These are phyloP conservation scores for Zaprionus bogoriensis DNA, from an alignment of 2,888 invertebrate genomes.

Conservation along the genomic window DNA sequence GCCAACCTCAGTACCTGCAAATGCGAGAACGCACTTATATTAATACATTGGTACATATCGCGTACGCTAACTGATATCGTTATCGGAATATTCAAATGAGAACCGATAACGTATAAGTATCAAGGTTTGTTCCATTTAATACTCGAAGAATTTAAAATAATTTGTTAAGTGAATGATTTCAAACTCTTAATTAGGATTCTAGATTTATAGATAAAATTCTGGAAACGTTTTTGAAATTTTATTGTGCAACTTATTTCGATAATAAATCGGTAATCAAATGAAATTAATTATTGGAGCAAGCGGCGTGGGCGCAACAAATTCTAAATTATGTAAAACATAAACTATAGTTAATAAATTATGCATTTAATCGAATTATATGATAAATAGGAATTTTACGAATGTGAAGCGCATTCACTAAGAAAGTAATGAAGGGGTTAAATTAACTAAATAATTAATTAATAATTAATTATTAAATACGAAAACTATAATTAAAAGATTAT, in stretches of 20 bases:
- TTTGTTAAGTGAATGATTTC: neutral
- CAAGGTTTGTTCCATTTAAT: neutral
- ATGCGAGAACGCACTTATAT: slow-evolving; percentile 82
- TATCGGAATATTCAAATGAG: slow-evolving; percentile 1
- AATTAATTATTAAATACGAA: too few species aligned
- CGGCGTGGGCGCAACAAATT: slow-evolving; percentile 4
- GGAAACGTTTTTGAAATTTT: neutral
- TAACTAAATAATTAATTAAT: too few species aligned
- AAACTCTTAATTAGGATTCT: too few species aligned
- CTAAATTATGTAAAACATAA: slow-evolving; percentile 19
- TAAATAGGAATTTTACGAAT: neutral
- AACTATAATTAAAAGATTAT: too few species aligned
- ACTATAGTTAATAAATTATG: neutral
- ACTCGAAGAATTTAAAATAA: neutral
- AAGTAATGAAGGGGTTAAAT: too few species aligned
- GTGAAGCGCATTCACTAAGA: too few species aligned
- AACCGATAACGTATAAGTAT: neutral
- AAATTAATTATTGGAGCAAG: slow-evolving; percentile 21
- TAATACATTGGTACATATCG: slow-evolving; percentile 54
- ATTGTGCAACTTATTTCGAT: slow-evolving; percentile 10
- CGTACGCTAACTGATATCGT: slow-evolving; percentile 29
- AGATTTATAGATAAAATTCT: too few species aligned
- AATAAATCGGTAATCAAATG: neutral
- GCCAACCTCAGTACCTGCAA: slow-evolving; percentile 76
- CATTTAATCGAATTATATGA: neutral